Evolutionary conservation across 2,797 vertebrate genomes (phyloP).

Genomic region (Mus caroli): DNA sequence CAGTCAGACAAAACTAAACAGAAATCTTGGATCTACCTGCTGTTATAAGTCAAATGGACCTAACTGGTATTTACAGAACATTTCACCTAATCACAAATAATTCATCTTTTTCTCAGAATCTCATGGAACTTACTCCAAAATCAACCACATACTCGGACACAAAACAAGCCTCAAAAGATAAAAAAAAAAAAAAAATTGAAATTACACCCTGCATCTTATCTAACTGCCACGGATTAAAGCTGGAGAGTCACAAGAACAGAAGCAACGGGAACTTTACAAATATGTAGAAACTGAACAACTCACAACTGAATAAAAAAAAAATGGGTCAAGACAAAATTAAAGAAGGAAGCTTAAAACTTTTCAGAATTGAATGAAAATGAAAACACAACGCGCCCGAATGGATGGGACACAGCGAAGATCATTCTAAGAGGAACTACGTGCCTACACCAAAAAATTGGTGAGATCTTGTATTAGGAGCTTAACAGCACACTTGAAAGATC

Average conservation of each 20-base stretch:
- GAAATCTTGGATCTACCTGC: neutral
- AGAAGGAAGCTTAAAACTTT: neutral
- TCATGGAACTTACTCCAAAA: neutral
- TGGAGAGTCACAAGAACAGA: neutral
- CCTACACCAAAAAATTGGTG: neutral
- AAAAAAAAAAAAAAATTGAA: neutral
- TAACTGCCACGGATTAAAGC: neutral
- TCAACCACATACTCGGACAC: neutral
- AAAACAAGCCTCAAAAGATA: neutral
- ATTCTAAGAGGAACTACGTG: neutral
- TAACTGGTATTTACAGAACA: neutral
- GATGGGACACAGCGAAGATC: neutral
- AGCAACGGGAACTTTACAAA: neutral
- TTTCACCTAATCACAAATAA: neutral
- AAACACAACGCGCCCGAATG: neutral
- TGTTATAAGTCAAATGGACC: neutral
- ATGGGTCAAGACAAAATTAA: neutral
- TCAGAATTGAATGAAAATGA: neutral
- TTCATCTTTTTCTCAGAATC: neutral
- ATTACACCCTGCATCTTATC: neutral
- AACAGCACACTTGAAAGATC: neutral
- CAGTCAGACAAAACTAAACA: neutral
- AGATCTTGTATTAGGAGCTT: neutral
- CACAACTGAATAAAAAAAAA: neutral
- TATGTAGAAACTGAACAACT: neutral